phyloP scores from a whole-genome alignment of 2,888 invertebrate genomes.

The Yponomeuta cagnagella region DNA sequence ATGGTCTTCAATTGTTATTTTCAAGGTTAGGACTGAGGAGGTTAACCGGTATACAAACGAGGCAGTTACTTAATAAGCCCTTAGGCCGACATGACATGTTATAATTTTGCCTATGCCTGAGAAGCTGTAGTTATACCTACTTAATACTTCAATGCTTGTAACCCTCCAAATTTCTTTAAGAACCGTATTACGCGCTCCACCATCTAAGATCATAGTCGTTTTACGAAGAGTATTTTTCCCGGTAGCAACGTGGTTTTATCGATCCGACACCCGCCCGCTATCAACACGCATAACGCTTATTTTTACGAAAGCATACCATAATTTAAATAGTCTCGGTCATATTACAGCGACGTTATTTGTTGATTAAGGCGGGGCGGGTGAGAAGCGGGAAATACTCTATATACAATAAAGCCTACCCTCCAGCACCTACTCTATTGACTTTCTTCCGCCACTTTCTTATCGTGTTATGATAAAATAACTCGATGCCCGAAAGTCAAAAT shows the following conservation, averaged over 20 bases:
- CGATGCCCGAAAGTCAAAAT: constrained; percentile 28
- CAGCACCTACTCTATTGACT: constrained; percentile 72
- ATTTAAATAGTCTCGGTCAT: constrained; percentile 33
- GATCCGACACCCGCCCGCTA: constrained; percentile 6
- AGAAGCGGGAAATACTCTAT: constrained; percentile 29
- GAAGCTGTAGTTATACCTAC: too few species aligned
- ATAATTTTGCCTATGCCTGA: too few species aligned
- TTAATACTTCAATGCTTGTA: too few species aligned
- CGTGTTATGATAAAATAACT: constrained; percentile 66
- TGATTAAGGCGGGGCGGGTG: constrained; percentile 47
- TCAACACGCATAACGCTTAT: constrained; percentile 22
- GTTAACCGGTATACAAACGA: too few species aligned
- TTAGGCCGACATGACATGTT: too few species aligned
- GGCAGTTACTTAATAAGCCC: too few species aligned
- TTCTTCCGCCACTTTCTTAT: constrained; percentile 74
- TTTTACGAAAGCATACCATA: constrained; percentile 23
- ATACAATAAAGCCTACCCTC: constrained; percentile 60
- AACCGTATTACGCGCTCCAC: too few species aligned
- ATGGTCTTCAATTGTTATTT: too few species aligned
- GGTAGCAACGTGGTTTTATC: constrained; percentile 23
- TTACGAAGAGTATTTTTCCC: not conserved
- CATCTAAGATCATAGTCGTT: too few species aligned
- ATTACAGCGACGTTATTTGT: constrained; percentile 34
- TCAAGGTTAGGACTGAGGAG: too few species aligned
- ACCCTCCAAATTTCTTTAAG: too few species aligned